A percentile compares a stretch with the other conserved stretches of the same genome.
These are phyloP conservation scores for Morinoia aosen DNA, from an alignment of 2,888 invertebrate species.

Conservation along the genomic window DNA sequence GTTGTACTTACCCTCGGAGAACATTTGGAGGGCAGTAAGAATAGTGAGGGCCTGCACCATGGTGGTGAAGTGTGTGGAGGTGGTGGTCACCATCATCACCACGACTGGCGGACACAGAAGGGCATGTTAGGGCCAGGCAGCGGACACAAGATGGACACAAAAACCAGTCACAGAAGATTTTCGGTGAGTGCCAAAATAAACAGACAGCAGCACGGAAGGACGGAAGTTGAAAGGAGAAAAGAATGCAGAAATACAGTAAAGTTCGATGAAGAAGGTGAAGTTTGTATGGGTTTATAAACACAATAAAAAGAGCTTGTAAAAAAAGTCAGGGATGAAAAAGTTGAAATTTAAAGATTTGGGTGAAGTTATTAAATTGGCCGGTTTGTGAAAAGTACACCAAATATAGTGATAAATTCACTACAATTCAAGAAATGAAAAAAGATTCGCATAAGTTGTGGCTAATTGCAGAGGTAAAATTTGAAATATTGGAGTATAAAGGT, in stretches of 20 bases:
- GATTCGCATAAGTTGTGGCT: no score
- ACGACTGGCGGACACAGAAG: slow-evolving; percentile 39
- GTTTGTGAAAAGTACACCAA: no score
- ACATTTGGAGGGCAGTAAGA: slow-evolving; percentile 64
- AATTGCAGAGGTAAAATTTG: no score
- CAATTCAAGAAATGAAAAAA: no score
- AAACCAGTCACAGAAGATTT: not conserved
- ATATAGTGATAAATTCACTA: no score
- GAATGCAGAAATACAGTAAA: not conserved
- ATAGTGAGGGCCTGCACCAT: slow-evolving; percentile 67
- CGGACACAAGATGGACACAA: not conserved
- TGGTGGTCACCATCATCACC: slow-evolving; percentile 59
- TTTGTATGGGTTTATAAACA: not conserved
- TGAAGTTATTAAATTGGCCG: not conserved
- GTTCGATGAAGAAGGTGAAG: not conserved
- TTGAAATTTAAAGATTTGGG: not conserved
- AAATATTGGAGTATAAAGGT: no score
- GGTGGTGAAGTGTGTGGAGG: slow-evolving; percentile 40
- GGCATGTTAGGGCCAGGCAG: not conserved
- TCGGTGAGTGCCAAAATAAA: not conserved
- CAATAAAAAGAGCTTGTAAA: not conserved
- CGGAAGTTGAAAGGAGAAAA: not conserved
- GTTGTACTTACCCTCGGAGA: slow-evolving; percentile 64
- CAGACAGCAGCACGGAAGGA: not conserved
- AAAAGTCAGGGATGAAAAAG: not conserved